Evolutionary conservation across 2,888 invertebrate species (phyloP), one percentile per base, ranked within the genome.

Genomic region (Empis livida): DNA sequence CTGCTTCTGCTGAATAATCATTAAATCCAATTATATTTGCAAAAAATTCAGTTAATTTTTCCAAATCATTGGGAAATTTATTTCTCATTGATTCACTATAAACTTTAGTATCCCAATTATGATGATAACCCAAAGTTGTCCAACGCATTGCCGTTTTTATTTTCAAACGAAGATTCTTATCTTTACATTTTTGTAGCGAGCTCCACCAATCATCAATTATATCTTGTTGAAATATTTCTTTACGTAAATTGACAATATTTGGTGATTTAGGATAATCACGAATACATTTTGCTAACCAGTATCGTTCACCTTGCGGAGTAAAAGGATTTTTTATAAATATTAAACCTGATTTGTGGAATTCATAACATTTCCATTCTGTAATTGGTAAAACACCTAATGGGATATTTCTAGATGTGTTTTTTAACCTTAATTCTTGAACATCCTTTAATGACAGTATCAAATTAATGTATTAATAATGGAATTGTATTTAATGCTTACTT

Each of bases 51-150:
- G 81, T 78, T 49, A 94, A 64, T 23, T 71, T 66, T 2, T 70
- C 70, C 46, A 95, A 69, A 57, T 93, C 91, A 13, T 60, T 53
- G 0, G 94, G 94, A 67, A 95, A 87, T 10, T 67, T 60, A 43
- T 77, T 73, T 62, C 73, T 78, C 51, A 73, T 76, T 6, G 74
- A 65, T 66, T 90, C 87, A 48, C 73, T 76, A 61, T 91, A 91
- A 11, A 80, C 80, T 76, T 97, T 99, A 46, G 90, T 87, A 59
- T 93, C 83, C 97, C 99, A 99, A 65, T 99, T 83, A 68, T 99
- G 95, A 70, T 99, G 97, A 64, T 95, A 96, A 13, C 99, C 99
- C 32, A 97, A 69, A 0, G 97, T 99, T 2, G 86, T 80, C 99
- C 99, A 99, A 57, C 97, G 73, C 56, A 99, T 67, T 49, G 55